A percentile compares a stretch with the other conserved stretches of the same genome.
phyloP scores from a whole-genome alignment of 2,113 vertebrate genomes.

The Willisornis vidua region DNA sequence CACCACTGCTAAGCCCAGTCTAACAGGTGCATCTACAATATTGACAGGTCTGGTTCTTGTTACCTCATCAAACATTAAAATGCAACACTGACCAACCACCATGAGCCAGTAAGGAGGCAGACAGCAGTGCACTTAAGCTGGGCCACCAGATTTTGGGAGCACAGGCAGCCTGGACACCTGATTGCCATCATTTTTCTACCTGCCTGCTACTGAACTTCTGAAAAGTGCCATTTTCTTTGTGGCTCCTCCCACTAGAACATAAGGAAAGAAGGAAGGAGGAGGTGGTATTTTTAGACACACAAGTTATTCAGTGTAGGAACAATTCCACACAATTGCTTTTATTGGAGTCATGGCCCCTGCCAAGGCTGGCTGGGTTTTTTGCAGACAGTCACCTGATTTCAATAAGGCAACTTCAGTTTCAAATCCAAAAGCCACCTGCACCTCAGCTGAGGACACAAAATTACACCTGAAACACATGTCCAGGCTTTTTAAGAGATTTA shows the following conservation, averaged over 20 bases:
- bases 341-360: neutral
- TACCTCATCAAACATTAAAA: neutral
- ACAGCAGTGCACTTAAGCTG: neutral
- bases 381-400: neutral
- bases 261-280: neutral
- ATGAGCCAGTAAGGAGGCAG: neutral
- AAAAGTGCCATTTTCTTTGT: neutral
- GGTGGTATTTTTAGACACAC: neutral
- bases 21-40: neutral
- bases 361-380: rapidly evolving
- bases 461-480: neutral
- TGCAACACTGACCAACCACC: neutral
- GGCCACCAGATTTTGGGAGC: neutral
- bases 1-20: neutral
- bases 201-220: neutral
- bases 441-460: neutral
- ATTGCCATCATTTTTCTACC: neutral
- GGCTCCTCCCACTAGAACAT: neutral
- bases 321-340: slow-evolving; percentile 10
- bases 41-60: neutral
- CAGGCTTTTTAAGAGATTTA: neutral
- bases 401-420: neutral
- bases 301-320: slow-evolving; percentile 15
- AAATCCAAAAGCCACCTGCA: neutral
- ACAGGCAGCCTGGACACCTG: neutral